Percentiles rank a stretch among this genome's conserved stretches.
phyloP scores from a whole-genome alignment of 1,140 invertebrate genomes.

The Trachelipus rathkii region DNA sequence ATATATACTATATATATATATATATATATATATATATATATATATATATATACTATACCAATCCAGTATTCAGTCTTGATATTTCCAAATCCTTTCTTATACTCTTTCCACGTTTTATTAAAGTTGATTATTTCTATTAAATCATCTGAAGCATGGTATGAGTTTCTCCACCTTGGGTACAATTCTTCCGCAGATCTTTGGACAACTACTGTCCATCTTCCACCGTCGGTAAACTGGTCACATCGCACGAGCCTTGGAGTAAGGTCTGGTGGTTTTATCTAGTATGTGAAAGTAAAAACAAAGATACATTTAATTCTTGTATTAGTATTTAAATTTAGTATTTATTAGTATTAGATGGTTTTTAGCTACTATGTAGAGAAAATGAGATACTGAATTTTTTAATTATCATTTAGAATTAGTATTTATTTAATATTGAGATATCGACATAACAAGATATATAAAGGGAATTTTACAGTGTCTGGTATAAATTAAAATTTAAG shows the following conservation, averaged over 20 bases:
- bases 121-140: constrained; percentile 1
- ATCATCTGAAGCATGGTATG: not conserved
- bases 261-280: constrained; percentile 24
- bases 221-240: constrained; percentile 22
- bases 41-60: constrained; percentile 11
- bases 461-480: too few species aligned
- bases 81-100: constrained; percentile 26
- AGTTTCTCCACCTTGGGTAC: not conserved
- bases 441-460: too few species aligned
- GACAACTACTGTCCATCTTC: constrained; percentile 25
- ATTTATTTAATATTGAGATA: too few species aligned
- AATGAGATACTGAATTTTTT: too few species aligned
- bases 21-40: too few species aligned
- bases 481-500: too few species aligned
- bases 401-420: too few species aligned
- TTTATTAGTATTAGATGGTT: too few species aligned
- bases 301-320: too few species aligned
- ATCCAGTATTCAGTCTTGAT: constrained; percentile 24
- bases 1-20: too few species aligned
- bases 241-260: constrained; percentile 19
- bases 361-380: too few species aligned
- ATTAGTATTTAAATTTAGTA: too few species aligned
- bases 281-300: not conserved
- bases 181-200: constrained; percentile 2
- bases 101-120: constrained; percentile 25